Percentiles rank a stretch among this genome's conserved stretches.
phyloP scores from a whole-genome alignment of 2,797 vertebrate species.

The Sebastes paucispinis region DNA sequence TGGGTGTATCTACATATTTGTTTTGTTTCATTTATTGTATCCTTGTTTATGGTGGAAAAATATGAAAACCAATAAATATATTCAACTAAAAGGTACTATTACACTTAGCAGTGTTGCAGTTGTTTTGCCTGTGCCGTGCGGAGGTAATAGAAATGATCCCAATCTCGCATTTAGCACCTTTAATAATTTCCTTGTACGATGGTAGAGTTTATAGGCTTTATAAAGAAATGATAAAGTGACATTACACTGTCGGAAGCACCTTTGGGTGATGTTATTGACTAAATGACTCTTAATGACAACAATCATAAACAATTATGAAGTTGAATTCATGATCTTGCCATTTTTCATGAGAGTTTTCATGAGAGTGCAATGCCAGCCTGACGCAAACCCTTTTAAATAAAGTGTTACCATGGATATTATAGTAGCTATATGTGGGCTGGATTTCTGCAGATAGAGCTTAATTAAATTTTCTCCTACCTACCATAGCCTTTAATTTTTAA shows the following conservation, averaged over 20 bases:
- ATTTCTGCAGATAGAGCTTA: conserved; percentile 55
- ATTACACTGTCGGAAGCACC: neutral
- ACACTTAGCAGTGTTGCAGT: neutral
- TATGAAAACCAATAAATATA: neutral
- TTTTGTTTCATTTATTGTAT: neutral
- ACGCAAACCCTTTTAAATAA: conserved; percentile 29
- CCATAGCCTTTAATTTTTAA: conserved; percentile 49
- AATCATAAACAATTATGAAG: neutral
- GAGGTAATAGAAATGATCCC: no score
- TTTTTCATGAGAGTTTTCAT: conserved; percentile 8
- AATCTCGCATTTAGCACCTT: neutral
- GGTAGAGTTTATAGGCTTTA: neutral
- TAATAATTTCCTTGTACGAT: neutral
- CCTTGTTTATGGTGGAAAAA: neutral
- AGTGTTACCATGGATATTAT: no score
- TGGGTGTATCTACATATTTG: neutral
- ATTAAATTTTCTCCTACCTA: conserved; percentile 60
- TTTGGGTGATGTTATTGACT: neutral
- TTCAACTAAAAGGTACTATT: neutral
- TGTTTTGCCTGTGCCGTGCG: no score
- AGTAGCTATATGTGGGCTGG: conserved; percentile 49
- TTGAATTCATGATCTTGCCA: conserved; percentile 12
- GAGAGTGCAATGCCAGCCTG: conserved; percentile 3
- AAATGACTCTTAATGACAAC: neutral
- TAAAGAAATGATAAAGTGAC: neutral